Base-by-base conservation (phyloP, 1,140 invertebrate species). In the Leptonema lineaticorne region DNA sequence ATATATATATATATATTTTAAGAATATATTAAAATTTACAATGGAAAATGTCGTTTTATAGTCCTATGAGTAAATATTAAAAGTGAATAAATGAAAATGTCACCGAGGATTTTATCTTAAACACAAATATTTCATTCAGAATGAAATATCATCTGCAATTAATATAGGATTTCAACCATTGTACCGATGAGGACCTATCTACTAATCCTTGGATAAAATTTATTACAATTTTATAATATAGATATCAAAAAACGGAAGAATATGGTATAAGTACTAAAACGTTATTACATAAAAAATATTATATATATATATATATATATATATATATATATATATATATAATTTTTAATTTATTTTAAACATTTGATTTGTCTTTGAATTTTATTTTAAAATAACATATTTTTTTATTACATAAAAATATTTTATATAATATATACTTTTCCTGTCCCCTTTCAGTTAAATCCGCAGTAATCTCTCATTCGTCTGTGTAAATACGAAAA, bases 391-490 rank as follows among this genome's bases (percentile, higher is more conserved):
- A 16, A 41, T 16, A 41, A 41, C 2, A 41, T 41, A 14, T 41
- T 14, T 14, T 16, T 6, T 11, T 33, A 16, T 3, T 41, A 14
- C 37, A 3, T 41, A 41, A 4, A 41, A 41, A 2, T 41, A 41
- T 9, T 14, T 16, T 14, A 16, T 41, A 2, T 41, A 14, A 16
- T 41, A 2, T 16, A 9, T 41, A 41, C 37, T 41, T 14, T 41
- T 41, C 11, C 37, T 11, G 37, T 41, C 37, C 11, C 16, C 11
- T 41, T 41, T 9, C 37, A 30, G 37, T 37, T 68, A 69, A 69
- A 69, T 69, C 30, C 60, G 37, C 29, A 46, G 60, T 69, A 64
- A 69, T 46, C 60, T 63, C 63, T 69, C n/a, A n/a, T n/a, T n/a
- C 62, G 68, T 64, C 68, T 69, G 68, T 56, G 62, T 41, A 63